Evolutionary conservation across 2,113 vertebrate genomes (phyloP).

Genomic region (Hippoglossus stenolepis): DNA sequence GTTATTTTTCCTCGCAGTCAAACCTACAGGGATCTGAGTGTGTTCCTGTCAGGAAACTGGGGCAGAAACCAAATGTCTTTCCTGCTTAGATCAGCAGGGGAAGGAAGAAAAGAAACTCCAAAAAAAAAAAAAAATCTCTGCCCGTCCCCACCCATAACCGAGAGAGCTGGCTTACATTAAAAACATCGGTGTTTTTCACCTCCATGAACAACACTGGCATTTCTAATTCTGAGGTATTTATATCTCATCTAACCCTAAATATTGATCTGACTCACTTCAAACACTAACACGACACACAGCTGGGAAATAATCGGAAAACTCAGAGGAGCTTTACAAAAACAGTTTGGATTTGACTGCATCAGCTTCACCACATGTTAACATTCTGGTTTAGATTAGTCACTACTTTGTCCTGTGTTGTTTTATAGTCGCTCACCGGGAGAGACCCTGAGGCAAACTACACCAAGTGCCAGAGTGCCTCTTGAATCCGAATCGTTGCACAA

Average conservation of each 20-base stretch:
- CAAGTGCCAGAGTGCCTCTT: conserved; percentile 26
- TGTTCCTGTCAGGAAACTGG: conserved; percentile 80
- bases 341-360: background rate
- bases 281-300: conserved; percentile 15
- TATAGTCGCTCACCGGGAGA: conserved; percentile 9
- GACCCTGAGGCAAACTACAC: background rate
- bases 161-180: conserved; percentile 46
- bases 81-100: conserved; percentile 82
- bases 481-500: background rate
- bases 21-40: conserved; percentile 59
- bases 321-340: background rate
- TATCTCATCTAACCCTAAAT: background rate
- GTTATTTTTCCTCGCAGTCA: conserved; percentile 41
- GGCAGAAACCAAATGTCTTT: conserved; percentile 76
- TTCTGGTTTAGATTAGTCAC: background rate
- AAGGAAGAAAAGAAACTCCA: conserved; percentile 44
- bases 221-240: background rate
- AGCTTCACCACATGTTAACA: background rate
- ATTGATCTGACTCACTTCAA: conserved; percentile 7
- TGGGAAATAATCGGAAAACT: conserved; percentile 19
- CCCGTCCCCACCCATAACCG: conserved; percentile 61
- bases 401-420: conserved; percentile 2
- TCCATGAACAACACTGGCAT: background rate
- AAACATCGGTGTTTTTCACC: conserved; percentile 15
- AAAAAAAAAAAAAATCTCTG: conserved; percentile 40